Evolutionary conservation across 2,113 vertebrate species (phyloP).

Genomic region (Peromyscus leucopus): DNA sequence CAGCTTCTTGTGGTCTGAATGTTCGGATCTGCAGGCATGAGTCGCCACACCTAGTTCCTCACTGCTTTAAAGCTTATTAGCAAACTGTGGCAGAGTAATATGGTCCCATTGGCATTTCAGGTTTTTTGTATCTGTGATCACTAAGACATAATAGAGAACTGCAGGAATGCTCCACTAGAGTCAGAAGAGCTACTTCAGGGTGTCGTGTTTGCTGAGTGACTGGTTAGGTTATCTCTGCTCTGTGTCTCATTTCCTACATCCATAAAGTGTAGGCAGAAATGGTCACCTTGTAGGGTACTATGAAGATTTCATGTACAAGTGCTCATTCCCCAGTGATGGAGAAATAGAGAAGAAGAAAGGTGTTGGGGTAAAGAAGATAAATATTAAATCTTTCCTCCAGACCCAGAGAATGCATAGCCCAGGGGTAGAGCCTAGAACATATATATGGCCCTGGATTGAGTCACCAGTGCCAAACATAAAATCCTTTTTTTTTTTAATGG

Average conservation of each 20-base stretch:
- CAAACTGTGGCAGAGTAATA: background rate
- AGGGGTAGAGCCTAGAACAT: background rate
- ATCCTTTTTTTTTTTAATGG: no score
- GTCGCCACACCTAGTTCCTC: background rate
- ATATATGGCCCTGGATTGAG: background rate
- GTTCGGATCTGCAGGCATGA: background rate
- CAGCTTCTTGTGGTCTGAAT: background rate
- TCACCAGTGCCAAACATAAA: background rate
- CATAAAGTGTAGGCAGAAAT: background rate
- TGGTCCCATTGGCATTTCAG: background rate
- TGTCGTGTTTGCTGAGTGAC: background rate
- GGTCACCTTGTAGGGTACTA: background rate
- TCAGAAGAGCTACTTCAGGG: background rate
- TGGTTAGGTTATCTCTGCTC: background rate
- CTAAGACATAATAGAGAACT: background rate
- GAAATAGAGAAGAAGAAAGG: background rate
- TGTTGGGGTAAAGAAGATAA: background rate
- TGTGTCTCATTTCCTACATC: background rate
- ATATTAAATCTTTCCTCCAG: background rate
- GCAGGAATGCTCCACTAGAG: background rate
- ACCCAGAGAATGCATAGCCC: background rate
- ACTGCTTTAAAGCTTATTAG: background rate
- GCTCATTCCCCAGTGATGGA: background rate
- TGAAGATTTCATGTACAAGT: background rate
- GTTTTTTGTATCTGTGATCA: background rate